Conservation (phyloP, 1,140 invertebrate genomes). For the Heliconius congener region DNA sequence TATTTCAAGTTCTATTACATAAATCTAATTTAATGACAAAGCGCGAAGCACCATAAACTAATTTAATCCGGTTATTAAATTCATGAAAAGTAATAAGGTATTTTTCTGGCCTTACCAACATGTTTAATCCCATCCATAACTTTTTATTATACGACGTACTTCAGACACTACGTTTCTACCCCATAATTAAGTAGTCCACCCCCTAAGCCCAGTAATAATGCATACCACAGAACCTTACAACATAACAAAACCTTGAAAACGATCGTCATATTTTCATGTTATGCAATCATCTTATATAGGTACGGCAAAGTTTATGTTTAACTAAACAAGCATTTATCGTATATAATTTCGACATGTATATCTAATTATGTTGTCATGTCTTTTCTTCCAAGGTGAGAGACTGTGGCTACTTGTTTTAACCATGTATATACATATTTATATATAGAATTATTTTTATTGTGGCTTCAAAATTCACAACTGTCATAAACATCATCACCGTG, state of each 20-base stretch:
- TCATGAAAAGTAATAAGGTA: slow-evolving; percentile 27
- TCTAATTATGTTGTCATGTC: slow-evolving; percentile 33
- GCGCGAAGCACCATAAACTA: background rate
- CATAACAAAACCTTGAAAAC: slow-evolving; percentile 29
- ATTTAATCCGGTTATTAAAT: slow-evolving; percentile 18
- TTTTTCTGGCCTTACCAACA: slow-evolving; percentile 23
- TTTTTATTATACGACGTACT: slow-evolving; percentile 36
- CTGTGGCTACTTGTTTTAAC: background rate
- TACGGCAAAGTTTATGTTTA: slow-evolving; percentile 2
- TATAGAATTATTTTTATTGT: slow-evolving; percentile 10
- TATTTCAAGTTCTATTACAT: background rate
- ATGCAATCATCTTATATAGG: slow-evolving; percentile 21
- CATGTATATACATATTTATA: background rate
- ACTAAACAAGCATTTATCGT: slow-evolving; percentile 23
- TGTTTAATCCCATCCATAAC: slow-evolving; percentile 34
- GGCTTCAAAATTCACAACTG: slow-evolving; percentile 23
- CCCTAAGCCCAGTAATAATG: slow-evolving; percentile 21
- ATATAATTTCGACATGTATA: slow-evolving; percentile 29
- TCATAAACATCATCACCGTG: slow-evolving; percentile 21
- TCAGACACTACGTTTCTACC: slow-evolving; percentile 33
- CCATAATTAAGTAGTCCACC: slow-evolving; percentile 32
- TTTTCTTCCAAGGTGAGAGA: slow-evolving; percentile 25
- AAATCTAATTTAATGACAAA: background rate
- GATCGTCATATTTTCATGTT: slow-evolving; percentile 1
- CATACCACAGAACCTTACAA: slow-evolving; percentile 17